These are phyloP conservation scores for Patella ulyssiponensis DNA, from an alignment of 2,888 invertebrate genomes.

Conservation along the genomic window DNA sequence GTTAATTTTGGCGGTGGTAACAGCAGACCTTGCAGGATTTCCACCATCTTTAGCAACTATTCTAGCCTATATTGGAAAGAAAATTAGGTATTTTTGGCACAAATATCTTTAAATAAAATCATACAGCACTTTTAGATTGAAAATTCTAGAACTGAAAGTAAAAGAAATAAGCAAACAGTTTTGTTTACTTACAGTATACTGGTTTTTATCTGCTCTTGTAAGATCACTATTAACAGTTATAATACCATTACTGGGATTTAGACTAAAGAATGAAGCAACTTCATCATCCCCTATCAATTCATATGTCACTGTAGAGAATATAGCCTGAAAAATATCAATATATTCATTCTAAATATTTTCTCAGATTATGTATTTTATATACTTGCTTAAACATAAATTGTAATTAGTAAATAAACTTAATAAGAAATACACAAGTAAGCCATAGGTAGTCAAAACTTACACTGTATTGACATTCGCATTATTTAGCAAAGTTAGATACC, in stretches of 20 bases:
- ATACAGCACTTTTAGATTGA: not conserved
- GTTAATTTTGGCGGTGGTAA: slow-evolving; percentile 49
- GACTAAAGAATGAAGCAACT: not conserved
- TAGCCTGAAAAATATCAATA: not conserved
- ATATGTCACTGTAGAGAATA: not conserved
- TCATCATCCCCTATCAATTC: not conserved
- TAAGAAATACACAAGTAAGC: no score
- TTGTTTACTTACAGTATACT: slow-evolving; percentile 9
- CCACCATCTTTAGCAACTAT: slow-evolving; percentile 63
- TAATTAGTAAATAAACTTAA: no score
- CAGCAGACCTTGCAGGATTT: slow-evolving; percentile 50
- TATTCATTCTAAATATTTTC: no score
- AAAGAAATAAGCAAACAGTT: not conserved
- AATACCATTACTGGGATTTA: not conserved
- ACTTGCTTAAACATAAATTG: no score
- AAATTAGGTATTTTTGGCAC: not conserved
- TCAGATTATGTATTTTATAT: no score
- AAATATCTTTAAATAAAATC: not conserved
- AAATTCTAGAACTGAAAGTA: no score
- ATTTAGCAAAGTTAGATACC: no score
- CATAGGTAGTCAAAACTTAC: no score
- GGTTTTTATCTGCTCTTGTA: not conserved
- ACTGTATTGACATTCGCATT: no score
- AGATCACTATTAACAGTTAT: slow-evolving; percentile 1
- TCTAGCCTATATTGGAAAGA: slow-evolving; percentile 44